Evolutionary conservation across 2,113 vertebrate genomes (phyloP).

Genomic region (Peucedramus taeniatus): DNA sequence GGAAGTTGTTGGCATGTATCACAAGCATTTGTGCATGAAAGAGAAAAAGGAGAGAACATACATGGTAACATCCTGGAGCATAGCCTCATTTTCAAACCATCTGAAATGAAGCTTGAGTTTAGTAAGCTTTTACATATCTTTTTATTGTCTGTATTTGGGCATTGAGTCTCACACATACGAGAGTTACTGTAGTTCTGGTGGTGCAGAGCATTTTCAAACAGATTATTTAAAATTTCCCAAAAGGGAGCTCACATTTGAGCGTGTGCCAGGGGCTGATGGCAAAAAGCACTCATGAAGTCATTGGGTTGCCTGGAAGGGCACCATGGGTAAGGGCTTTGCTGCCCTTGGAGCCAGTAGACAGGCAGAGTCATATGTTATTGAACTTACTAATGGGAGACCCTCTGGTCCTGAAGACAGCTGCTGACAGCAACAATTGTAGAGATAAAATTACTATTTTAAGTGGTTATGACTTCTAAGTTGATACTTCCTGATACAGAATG

Average conservation of each 20-base stretch:
- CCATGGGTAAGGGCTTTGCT: background rate
- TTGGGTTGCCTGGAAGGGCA: background rate
- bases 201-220: background rate
- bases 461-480: background rate
- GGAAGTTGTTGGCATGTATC: background rate
- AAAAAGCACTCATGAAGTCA: background rate
- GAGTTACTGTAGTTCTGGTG: background rate
- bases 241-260: background rate
- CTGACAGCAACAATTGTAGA: background rate
- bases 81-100: background rate
- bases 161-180: background rate
- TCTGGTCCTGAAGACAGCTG: background rate
- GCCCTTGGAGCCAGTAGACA: background rate
- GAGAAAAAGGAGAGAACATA: background rate
- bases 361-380: background rate
- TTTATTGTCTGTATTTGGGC: background rate
- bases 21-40: background rate
- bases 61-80: background rate
- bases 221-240: background rate
- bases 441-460: background rate
- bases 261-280: rapidly evolving
- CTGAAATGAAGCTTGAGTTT: background rate
- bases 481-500: background rate
- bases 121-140: background rate
- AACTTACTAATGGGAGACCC: background rate